Base-by-base conservation (phyloP, 2,797 vertebrate genomes). In the Phylloscopus collybita region DNA sequence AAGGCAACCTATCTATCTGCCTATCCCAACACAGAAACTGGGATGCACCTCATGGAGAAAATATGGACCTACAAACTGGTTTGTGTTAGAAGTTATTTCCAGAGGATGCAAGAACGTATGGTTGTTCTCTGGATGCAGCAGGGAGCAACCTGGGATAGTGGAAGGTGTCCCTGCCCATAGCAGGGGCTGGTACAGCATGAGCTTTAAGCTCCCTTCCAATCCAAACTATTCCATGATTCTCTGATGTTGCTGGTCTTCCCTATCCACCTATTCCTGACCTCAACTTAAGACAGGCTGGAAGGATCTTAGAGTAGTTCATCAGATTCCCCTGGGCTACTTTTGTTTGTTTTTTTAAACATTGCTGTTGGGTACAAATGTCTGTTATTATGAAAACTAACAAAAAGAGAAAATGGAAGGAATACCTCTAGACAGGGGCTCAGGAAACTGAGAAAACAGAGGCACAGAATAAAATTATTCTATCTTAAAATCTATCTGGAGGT, bases 1-100 rank as follows among this genome's bases (percentile, higher is more conserved):
- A 36, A 44, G 16, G 13, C 27, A 81, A 61, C 13, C 11, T 38
- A 38, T 38, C 38, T 38, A 38, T 38, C 23, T 34, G 27, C 20
- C 50, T 38, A 18, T 9, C 51, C 45, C 25, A 13, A 27, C n/a
- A 66, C 29, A 67, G 72, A 50, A 82, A 12, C 25, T 8, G 3
- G 59, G 27, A 75, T 32, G 30, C n/a, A 71, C 27, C 59, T 59
- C 27, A 8, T 1, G 27, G 21, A 65, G 49, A 57, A 70, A 84
- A 67, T 0, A 25, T 0, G 1, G 42, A 73, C 11, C 18, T 17
- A 56, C 30, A 27, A 38, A 26, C 21, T 16, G 17, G 1, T 42
- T 38, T 59, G 56, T 26, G 30, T 2, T 18, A 13, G 17, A 57
- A 66, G 13, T 2, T 23, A 32, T 8, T 83, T 78, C 60, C 40